Base-by-base conservation (phyloP, 2,888 invertebrate genomes). In the Nudaria mundana region DNA sequence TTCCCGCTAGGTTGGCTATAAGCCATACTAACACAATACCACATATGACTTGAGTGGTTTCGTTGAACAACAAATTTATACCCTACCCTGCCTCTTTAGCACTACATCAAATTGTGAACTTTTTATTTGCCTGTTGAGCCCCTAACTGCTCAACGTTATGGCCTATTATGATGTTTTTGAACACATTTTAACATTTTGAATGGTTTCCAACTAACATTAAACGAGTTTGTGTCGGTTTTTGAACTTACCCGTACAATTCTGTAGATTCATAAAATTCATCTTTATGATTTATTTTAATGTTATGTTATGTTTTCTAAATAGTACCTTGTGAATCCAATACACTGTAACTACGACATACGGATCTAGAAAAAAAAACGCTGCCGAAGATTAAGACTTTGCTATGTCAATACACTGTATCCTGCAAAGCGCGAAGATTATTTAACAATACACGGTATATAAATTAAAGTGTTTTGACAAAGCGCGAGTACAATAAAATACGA, bases 81-180 rank as follows among this genome's bases (percentile, higher is more conserved):
- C 37, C 50, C 37, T 15, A n/a, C n/a, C 18, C 20, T 8, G 41
- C 43, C 36, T 45, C 37, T 53, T 59, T 60, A 51, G 55, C 57
- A 60, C 57, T 60, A 51, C 46, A 53, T 60, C 59, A 60, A 53
- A 57, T 48, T 37, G 48, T 38, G 37, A 57, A 61, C 54, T 73
- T 79, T 82, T 81, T 81, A 81, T 74, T 60, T 44, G 83, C 83
- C 83, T 84, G 83, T 84, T 84, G 83, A 82, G 78, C 66, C 66
- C 62, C 55, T 65, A 63, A 72, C 60, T 57, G 64, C 52, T 55
- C 49, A 40, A 41, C 52, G 53, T 77, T 69, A 77, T 66, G 40
- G 62, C 52, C 79, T 71, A 73, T 76, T 72, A 76, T 63, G 56
- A 66, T 53, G 57, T 58, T 65, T 66, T 57, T 48, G 63, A 59